phyloP scores from a whole-genome alignment of 2,113 vertebrate species.

The Laticauda colubrina region DNA sequence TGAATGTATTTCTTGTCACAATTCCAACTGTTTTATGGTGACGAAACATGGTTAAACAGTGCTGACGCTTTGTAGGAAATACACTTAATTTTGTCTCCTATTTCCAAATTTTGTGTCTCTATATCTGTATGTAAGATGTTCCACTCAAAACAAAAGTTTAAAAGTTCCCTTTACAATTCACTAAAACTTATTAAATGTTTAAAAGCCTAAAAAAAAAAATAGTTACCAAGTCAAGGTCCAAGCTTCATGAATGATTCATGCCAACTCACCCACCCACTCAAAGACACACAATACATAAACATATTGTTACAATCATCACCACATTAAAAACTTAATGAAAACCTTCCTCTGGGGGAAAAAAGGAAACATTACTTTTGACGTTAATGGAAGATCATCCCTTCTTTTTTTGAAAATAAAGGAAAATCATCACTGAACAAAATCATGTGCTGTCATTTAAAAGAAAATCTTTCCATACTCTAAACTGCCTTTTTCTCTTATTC shows the following conservation, averaged over 20 bases:
- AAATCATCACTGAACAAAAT: constrained; percentile 31
- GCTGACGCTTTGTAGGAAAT: background rate
- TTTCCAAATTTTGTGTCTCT: background rate
- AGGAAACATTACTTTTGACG: background rate
- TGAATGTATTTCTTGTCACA: background rate
- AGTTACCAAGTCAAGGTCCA: background rate
- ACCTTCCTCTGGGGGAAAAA: background rate
- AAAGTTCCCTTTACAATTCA: background rate
- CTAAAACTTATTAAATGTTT: background rate
- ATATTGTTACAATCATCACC: background rate
- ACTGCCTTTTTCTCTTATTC: constrained; percentile 50
- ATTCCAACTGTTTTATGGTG: background rate
- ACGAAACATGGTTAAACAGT: background rate
- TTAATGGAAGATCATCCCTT: constrained; percentile 26
- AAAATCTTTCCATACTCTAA: constrained; percentile 39
- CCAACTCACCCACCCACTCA: background rate
- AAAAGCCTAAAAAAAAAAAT: background rate
- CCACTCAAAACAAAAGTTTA: rapidly evolving
- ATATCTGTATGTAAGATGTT: background rate
- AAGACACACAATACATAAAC: background rate
- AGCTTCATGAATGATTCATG: background rate
- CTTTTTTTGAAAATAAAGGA: constrained; percentile 11
- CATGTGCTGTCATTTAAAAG: constrained; percentile 12
- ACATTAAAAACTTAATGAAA: background rate
- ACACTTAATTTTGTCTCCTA: rapidly evolving